These are phyloP conservation scores for Phyllostomus discolor DNA, from an alignment of 2,113 vertebrate species.

Conservation along the genomic window DNA sequence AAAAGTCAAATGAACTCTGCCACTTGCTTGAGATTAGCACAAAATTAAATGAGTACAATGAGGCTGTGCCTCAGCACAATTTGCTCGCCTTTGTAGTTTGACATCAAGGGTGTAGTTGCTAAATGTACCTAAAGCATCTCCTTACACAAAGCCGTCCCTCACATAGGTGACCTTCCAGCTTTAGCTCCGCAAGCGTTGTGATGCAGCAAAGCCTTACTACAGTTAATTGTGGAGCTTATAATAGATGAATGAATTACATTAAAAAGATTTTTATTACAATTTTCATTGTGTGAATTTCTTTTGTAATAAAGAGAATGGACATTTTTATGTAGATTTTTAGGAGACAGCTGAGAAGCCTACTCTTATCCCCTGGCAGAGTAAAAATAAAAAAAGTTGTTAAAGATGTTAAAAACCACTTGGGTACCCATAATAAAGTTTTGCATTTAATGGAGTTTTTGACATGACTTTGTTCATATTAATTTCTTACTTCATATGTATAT, in stretches of 20 bases:
- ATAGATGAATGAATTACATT: neutral
- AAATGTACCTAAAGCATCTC: neutral
- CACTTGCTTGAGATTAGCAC: neutral
- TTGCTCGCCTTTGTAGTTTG: neutral
- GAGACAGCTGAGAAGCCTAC: neutral
- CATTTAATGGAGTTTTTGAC: neutral
- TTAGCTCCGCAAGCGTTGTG: neutral
- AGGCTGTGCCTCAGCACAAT: neutral
- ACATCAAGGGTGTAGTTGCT: neutral
- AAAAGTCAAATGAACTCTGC: neutral
- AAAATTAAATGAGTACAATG: neutral
- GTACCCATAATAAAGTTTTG: neutral
- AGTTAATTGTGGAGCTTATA: neutral
- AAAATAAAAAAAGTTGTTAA: neutral
- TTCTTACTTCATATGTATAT: neutral
- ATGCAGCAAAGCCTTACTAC: neutral
- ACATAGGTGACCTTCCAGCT: neutral
- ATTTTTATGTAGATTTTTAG: constrained; percentile 7
- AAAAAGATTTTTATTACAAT: neutral
- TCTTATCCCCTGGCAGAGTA: neutral
- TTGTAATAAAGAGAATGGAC: neutral
- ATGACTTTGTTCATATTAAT: neutral
- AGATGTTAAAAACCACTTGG: neutral
- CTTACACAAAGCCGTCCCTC: neutral
- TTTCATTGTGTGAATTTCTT: neutral